phyloP scores from a whole-genome alignment of 1,140 invertebrate species.

The Stratiolaelaps scimitus region DNA sequence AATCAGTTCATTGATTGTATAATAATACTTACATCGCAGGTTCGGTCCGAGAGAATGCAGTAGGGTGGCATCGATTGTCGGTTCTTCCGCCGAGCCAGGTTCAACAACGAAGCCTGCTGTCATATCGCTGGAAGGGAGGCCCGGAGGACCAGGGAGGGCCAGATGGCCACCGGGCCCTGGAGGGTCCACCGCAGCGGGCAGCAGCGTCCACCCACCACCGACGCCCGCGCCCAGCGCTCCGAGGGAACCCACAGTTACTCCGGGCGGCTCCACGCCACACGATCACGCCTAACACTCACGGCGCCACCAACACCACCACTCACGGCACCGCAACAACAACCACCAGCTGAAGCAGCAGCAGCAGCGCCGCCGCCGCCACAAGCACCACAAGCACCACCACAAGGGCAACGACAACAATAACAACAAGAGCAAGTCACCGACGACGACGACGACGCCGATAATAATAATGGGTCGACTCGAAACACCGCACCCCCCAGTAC shows the following conservation, averaged over 20 bases:
- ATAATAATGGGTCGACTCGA: neutral
- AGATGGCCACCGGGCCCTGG: neutral
- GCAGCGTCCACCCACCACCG: conserved; percentile 16
- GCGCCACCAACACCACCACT: neutral
- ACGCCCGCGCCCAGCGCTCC: conserved; percentile 23
- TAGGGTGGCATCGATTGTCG: conserved; percentile 6
- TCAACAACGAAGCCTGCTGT: conserved; percentile 25
- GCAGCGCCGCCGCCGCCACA: neutral
- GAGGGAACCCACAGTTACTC: conserved; percentile 28
- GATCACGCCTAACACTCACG: neutral
- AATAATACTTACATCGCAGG: conserved; percentile 25
- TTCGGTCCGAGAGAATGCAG: conserved; percentile 22
- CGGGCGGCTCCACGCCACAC: conserved; percentile 24
- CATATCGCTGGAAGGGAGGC: conserved; percentile 22
- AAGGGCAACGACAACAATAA: neutral
- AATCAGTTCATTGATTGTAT: too few species aligned
- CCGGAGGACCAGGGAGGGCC: neutral
- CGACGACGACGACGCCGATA: neutral
- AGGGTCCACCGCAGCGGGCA: conserved; percentile 17
- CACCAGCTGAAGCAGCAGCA: neutral
- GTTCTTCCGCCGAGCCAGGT: conserved; percentile 20
- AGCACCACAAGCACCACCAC: neutral
- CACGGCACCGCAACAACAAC: neutral
- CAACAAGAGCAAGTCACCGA: neutral
- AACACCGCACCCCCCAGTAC: too few species aligned